Base-by-base conservation (phyloP, 1,140 invertebrate genomes). In the Zaprionus capensis region DNA sequence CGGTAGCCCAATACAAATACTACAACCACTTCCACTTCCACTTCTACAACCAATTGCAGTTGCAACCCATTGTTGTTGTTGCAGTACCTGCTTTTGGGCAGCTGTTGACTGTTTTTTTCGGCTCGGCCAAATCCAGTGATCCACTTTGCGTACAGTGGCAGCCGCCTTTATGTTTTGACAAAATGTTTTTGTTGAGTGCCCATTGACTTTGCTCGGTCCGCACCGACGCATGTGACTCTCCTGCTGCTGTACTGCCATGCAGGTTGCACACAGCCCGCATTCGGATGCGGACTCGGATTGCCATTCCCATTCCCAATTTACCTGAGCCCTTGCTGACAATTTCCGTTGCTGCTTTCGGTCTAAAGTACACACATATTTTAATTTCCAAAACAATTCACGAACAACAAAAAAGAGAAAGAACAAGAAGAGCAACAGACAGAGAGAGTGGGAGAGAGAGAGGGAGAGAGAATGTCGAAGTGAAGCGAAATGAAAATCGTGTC, bases 141-240 rank as follows among this genome's bases (percentile, higher is more conserved):
- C 83, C 83, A 88, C 83, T 88, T 87, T 87, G 84, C 84, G 85
- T 84, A 87, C 81, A 84, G 84, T 78, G 81, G 83, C 84, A 78
- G 78, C 78, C 78, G 84, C 84, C 84, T 84, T 78, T 79, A 71
- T 87, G 85, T 87, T 87, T 90, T 87, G 81, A 81, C 84, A 88
- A 87, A 87, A 87, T 90, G 84, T 87, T 87, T 87, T 90, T 90
- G 85, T 78, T 74, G 85, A 87, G 84, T 87, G 72, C 84, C 84
- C 84, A 90, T 90, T 87, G 84, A 88, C 84, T 87, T 80, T 84
- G 67, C 56, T 53, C 53, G 38, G 44, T 15, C 38, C 20, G 34
- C 38, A 44, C 64, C 55, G 28, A 20, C 58, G 58, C 61, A 65
- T 61, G 64, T 17, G 57, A 67, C 65, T 68, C 51, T 17, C 56